A percentile compares a stretch with the other conserved stretches of the same genome.
Conservation (phyloP, 2,888 invertebrate species). For the Amphiduros pacificus region DNA sequence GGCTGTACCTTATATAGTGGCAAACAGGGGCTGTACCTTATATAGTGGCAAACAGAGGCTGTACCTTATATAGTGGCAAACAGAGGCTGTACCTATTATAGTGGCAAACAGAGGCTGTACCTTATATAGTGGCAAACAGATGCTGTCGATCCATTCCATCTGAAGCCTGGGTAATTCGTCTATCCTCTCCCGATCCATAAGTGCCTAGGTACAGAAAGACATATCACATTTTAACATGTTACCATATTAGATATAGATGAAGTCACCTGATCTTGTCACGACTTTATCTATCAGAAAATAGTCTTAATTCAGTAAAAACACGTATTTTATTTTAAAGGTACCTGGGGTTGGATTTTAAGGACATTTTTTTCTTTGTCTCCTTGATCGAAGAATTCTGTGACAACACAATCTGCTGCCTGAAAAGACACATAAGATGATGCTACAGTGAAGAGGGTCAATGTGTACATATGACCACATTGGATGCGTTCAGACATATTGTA, state of each 20-base stretch:
- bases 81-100: too few species aligned
- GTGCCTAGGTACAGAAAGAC: conserved; percentile 36
- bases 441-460: neutral
- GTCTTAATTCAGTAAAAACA: neutral
- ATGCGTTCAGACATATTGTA: too few species aligned
- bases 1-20: too few species aligned
- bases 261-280: too few species aligned
- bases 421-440: conserved; percentile 9
- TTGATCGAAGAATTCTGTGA: conserved; percentile 90
- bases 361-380: conserved; percentile 88
- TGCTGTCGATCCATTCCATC: conserved; percentile 56
- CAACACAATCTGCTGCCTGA: conserved; percentile 76
- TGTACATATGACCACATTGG: too few species aligned
- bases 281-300: neutral
- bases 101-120: too few species aligned
- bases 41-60: too few species aligned
- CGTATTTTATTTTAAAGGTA: neutral
- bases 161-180: conserved; percentile 55
- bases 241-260: neutral
- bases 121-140: conserved; percentile 62
- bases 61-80: too few species aligned
- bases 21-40: too few species aligned
- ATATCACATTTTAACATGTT: neutral
- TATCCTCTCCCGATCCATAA: conserved; percentile 55
- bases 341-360: conserved; percentile 79